Conservation (phyloP, 1,140 invertebrate species). For the Plodia interpunctella region DNA sequence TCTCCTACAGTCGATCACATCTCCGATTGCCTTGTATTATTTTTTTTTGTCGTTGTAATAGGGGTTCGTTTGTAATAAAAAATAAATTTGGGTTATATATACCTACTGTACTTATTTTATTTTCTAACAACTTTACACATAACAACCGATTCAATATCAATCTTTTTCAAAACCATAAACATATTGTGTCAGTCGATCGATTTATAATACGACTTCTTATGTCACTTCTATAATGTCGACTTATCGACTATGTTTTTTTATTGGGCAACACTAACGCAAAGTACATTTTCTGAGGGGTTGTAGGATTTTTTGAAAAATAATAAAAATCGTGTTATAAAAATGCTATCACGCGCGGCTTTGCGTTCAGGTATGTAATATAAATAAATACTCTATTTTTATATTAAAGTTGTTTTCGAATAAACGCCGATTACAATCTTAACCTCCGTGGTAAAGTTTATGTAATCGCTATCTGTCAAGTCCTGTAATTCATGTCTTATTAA, state of each 20-base stretch:
- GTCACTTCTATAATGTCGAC: too few species aligned
- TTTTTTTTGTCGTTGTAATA: too few species aligned
- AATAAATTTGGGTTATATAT: too few species aligned
- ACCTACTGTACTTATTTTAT: too few species aligned
- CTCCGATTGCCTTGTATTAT: too few species aligned
- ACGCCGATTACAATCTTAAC: constrained; percentile 42
- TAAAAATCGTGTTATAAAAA: constrained; percentile 43
- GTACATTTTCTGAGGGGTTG: constrained; percentile 44
- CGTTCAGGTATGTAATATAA: constrained; percentile 62
- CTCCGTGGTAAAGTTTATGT: constrained; percentile 62
- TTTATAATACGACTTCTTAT: too few species aligned
- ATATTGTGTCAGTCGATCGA: too few species aligned
- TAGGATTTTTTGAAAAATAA: constrained; percentile 41
- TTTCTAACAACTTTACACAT: too few species aligned
- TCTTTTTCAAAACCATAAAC: too few species aligned
- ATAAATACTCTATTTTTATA: not conserved
- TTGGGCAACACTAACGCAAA: constrained; percentile 53
- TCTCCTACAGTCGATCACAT: too few species aligned
- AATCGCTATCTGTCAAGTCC: constrained; percentile 45
- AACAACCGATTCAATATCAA: too few species aligned
- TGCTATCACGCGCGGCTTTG: constrained; percentile 73
- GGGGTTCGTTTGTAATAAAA: too few species aligned
- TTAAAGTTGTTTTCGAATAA: not conserved
- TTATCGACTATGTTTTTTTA: not conserved
- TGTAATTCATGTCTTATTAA: constrained; percentile 5